phyloP scores from a whole-genome alignment of 30 jellyfish, hydroid and myxozoan species.

The Phacellophora camtschatica region DNA sequence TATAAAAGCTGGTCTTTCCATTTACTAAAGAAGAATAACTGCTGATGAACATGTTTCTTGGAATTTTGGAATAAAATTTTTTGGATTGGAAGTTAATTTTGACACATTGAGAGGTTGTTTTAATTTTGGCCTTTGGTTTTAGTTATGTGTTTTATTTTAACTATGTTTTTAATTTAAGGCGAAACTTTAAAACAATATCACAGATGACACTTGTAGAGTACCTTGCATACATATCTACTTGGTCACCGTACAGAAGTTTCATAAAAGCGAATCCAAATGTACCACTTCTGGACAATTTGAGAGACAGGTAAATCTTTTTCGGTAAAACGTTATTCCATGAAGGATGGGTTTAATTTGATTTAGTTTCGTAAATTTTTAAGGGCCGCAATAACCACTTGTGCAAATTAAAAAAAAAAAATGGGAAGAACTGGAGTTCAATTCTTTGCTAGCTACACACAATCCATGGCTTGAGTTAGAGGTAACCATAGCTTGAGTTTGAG shows the following conservation, averaged over 20 bases:
- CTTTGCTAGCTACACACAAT: too few relatives aligned
- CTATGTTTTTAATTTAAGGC: neutral
- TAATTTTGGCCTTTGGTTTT: too few relatives aligned
- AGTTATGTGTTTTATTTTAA: too few relatives aligned
- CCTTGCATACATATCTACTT: neutral
- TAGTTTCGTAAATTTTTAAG: too few relatives aligned
- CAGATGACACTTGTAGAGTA: neutral
- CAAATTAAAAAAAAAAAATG: neutral
- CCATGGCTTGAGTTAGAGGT: too few relatives aligned
- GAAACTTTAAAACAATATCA: neutral
- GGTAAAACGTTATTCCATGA: neutral
- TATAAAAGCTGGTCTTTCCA: too few relatives aligned
- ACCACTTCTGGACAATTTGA: neutral
- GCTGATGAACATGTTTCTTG: neutral
- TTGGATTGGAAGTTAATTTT: too few relatives aligned
- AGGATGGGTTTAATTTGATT: too few relatives aligned
- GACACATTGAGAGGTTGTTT: too few relatives aligned
- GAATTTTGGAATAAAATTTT: too few relatives aligned
- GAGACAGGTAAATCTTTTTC: neutral
- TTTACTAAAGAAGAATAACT: neutral
- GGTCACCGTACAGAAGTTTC: slow-evolving; percentile 2
- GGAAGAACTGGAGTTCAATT: neutral
- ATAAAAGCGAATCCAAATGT: neutral
- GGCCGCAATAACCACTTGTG: too few relatives aligned
- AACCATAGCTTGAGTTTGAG: too few relatives aligned